Evolutionary conservation across 2,113 vertebrate genomes (phyloP), one percentile per base, ranked within the genome.

Genomic region (Sitta europaea): DNA sequence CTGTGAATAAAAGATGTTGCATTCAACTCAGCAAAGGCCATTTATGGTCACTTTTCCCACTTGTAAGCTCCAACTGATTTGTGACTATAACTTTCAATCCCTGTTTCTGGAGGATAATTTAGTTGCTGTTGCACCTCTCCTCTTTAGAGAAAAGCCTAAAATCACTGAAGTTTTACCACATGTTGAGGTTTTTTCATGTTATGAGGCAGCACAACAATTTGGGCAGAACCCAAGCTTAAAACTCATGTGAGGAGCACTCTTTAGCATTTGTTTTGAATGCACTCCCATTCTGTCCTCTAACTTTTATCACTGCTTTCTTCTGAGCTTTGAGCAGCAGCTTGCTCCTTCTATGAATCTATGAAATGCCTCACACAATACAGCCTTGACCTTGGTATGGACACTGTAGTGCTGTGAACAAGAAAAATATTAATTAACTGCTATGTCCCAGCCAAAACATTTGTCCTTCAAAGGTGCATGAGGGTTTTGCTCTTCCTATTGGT

Each of bases 381-480:
- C 61, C 66, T 33, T 89, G 86, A 95, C 94, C 94, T 96, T 94
- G 77, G 11, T 0, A 80, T 74, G 77, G 87, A 90, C 87, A 91
- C 71, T 86, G 87, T 62, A 91, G 91, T 82, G 45, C 55, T 53
- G 55, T 71, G 75, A 95, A 93, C 42, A 80, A 74, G 58, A 80
- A 84, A 92, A 93, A 73, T 92, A 85, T 82, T 95, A 94, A 96
- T 95, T 92, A 96, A 87, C 77, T 93, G 38, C 55, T 57, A 43
- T 16, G 47, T 74, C 54, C 45, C 72, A 79, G 91, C 40, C 91
- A 90, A 94, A 77, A 65, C 25, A 70, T 78, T 88, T 94, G 67
- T 43, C 90, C 92, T 96, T 96, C 82, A 92, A 54, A 81, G 50
- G 36, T 73, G 35, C 25, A 43, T 29, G 17, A 83, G 55, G 55